Conservation (phyloP, 1,140 invertebrate genomes). For the Battus philenor region DNA sequence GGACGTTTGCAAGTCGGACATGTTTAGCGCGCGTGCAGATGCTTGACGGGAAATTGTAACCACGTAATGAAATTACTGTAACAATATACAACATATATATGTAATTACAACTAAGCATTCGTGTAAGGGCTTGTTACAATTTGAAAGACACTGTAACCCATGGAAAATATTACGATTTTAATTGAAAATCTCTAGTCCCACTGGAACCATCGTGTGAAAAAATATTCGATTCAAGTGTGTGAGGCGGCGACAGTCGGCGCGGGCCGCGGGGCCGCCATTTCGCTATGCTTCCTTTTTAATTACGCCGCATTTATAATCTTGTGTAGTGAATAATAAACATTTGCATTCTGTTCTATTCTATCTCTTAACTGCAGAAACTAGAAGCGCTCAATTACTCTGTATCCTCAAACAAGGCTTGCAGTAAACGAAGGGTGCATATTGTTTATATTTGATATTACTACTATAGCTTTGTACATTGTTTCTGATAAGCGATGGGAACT, state of each 20-base stretch:
- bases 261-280: constrained; percentile 38
- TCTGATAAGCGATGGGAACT: constrained; percentile 77
- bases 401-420: constrained; percentile 75
- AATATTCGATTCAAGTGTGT: constrained; percentile 35
- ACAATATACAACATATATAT: constrained; percentile 72
- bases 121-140: constrained; percentile 74
- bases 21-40: constrained; percentile 37
- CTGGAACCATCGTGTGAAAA: constrained; percentile 72
- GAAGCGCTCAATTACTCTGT: constrained; percentile 75
- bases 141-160: constrained; percentile 71
- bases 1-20: constrained; percentile 22
- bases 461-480: constrained; percentile 78
- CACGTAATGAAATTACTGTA: constrained; percentile 76
- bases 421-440: constrained; percentile 76
- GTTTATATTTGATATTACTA: constrained; percentile 78
- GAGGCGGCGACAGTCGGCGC: constrained; percentile 22
- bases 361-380: constrained; percentile 69
- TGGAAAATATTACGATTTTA: constrained; percentile 63
- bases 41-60: constrained; percentile 68
- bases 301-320: constrained; percentile 65
- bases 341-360: constrained; percentile 71
- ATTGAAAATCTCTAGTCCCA: constrained; percentile 74
- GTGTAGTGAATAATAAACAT: constrained; percentile 70
- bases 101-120: constrained; percentile 73
- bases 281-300: constrained; percentile 68